Evolutionary conservation across 2,797 vertebrate species (phyloP).

Genomic region (Argya squamiceps): DNA sequence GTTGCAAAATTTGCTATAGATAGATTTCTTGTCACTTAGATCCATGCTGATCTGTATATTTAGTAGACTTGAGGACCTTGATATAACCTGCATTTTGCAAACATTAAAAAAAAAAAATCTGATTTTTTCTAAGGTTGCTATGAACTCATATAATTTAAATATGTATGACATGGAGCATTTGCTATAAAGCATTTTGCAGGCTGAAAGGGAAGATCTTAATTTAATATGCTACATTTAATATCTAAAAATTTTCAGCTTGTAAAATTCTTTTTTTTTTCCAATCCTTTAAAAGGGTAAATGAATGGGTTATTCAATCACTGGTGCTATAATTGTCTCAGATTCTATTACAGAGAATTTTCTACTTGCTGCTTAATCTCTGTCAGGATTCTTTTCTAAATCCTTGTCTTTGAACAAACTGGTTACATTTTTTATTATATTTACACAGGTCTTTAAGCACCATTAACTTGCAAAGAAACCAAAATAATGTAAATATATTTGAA

Average conservation of each 20-base stretch:
- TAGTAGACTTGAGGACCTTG: not conserved
- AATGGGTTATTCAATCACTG: not conserved
- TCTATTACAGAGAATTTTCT: not conserved
- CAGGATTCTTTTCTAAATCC: not conserved
- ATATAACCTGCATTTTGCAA: not conserved
- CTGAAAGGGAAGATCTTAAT: not conserved
- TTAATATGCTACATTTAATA: not conserved
- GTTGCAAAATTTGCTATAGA: not conserved
- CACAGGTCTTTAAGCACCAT: not conserved
- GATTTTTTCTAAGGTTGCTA: not conserved
- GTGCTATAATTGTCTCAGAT: not conserved
- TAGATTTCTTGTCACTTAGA: not conserved
- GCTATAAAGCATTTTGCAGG: not conserved
- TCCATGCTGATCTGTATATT: not conserved
- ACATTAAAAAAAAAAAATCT: not conserved
- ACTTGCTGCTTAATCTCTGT: not conserved
- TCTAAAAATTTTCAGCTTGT: not conserved
- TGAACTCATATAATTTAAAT: not conserved
- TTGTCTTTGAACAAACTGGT: not conserved
- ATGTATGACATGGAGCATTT: not conserved
- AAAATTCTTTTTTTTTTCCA: not conserved
- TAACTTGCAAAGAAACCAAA: not conserved
- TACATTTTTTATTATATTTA: not conserved
- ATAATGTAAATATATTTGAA: not conserved
- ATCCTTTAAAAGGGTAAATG: not conserved